Conservation (phyloP, 2,888 invertebrate genomes). For the Pterostichus madidus region DNA sequence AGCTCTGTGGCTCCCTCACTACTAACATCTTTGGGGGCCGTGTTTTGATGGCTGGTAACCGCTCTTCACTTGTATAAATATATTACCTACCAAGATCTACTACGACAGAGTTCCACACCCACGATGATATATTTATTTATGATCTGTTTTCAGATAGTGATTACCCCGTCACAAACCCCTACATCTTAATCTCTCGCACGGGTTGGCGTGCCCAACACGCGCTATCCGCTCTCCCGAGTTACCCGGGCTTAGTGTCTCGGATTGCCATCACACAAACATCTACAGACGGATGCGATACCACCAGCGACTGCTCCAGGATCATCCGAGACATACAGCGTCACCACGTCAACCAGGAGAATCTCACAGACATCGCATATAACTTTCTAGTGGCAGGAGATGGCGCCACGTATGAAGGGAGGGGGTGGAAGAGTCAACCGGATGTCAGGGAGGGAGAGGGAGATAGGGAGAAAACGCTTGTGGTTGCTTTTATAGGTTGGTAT, state of each 20-base stretch:
- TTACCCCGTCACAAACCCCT: conserved; percentile 51
- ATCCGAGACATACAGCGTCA: conserved; percentile 68
- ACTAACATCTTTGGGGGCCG: too few relatives aligned
- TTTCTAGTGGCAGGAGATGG: conserved; percentile 71
- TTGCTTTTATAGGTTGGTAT: conserved; percentile 68
- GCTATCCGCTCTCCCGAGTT: conserved; percentile 44
- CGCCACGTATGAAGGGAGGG: conserved; percentile 71
- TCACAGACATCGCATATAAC: conserved; percentile 71
- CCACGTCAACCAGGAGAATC: conserved; percentile 67
- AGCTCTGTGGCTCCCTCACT: too few relatives aligned
- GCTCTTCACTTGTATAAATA: too few relatives aligned
- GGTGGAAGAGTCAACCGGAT: conserved; percentile 68
- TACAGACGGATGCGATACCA: conserved; percentile 66
- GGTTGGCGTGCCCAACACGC: conserved; percentile 67
- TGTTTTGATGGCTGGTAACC: too few relatives aligned
- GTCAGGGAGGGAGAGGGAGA: conserved; percentile 48
- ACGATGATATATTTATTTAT: neutral
- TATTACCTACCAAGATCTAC: too few relatives aligned
- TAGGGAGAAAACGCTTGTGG: conserved; percentile 63
- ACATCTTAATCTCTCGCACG: conserved; percentile 66
- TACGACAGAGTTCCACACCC: too few relatives aligned
- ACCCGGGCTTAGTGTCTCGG: conserved; percentile 50
- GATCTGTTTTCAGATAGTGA: conserved; percentile 21
- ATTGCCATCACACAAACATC: conserved; percentile 67
- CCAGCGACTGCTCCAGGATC: conserved; percentile 63